Base-by-base conservation (phyloP, 2,797 vertebrate species). In the Pipistrellus pygmaeus region DNA sequence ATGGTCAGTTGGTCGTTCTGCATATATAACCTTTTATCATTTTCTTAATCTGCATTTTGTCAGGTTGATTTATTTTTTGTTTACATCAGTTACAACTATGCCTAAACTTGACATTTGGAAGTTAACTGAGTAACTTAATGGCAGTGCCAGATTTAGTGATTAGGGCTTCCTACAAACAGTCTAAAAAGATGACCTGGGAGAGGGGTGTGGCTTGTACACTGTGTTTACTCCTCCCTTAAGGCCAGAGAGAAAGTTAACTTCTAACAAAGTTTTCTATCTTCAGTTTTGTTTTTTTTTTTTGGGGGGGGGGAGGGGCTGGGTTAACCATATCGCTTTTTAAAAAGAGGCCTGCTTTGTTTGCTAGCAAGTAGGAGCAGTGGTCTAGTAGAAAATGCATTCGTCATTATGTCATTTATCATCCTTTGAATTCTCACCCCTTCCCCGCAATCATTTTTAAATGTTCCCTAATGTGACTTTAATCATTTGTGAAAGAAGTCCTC, bases 1-100 rank as follows among this genome's bases (percentile, higher is more conserved):
- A 20, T 15, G 44, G 46, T 77, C 10, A 32, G 27, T 76, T 71
- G 15, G 60, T 85, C 6, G 32, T 66, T 85, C n/a, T 77, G 25
- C 10, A 1, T 44, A 1, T 53, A 11, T 60, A 4, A 51, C 38
- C 41, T 72, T 14, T n/a, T 5, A 30, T 77, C 53, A 60, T 23
- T 77, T 62, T 81, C 30, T 69, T 83, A 84, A 2, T 53, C 64
- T 73, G 53, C 35, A 12, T 95, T 91, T 85, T 32, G 25, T 88
- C 44, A 82, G 66, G 68, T 85, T 25, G 71, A 66, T 57, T 81
- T 66, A 57, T 91, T 90, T 90, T 87, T 84, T 92, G 53, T 88
- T 77, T 62, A 87, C 84, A 77, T 32, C 10, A 10, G 17, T 80
- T 90, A 81, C 6, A 32, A 6, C 73, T 77, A 77, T 90, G 71